Base-by-base conservation (phyloP, 2,888 invertebrate genomes). In the Branchellion lobata region DNA sequence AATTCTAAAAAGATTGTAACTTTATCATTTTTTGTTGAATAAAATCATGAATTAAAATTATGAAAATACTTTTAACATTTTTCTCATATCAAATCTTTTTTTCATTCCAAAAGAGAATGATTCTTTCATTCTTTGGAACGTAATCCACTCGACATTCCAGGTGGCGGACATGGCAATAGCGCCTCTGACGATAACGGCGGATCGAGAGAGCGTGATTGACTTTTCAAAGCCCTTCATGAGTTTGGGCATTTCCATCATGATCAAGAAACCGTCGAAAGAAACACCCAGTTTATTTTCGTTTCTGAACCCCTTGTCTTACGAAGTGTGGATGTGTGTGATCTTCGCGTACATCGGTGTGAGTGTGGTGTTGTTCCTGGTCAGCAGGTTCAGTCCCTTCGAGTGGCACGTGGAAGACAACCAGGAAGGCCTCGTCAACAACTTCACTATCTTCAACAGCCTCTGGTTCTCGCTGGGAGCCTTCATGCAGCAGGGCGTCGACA, bases 141-240 rank as follows among this genome's bases (percentile, higher is more conserved):
- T 31, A 18, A 3, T 21, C 1, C 27, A 14, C 3, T 0, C 27
- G 24, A 96, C 27, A 14, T 14, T 0, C 27, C 40, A 96, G 96
- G 94, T 95, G 89, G 96, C 96, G 31, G 96, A 98, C 87, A 91
- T 98, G 86, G 95, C 96, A 0, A 93, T 99, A 81, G 96, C 96
- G 34, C 93, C 96, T 53, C 91, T 98, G 89, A 96, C 96, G 40
- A 94, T 98, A 85, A 96, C 95, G 40, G 92, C 94, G 21, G 95
- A 94, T 86, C 90, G 97, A 69, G 96, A 97, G 88, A 91, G 93
- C 83, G 94, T 95, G 83, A 94, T 99, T 84, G 98, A 98, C 89
- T 97, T 98, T 88, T 96, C 94, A 85, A 97, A 97, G 88, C 96
- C 98, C 3, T 98, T 96, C 89, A 94, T 98, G 92, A 94, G 95